Conservation (phyloP, 2,113 vertebrate species). For the Forbesichthys agassizii region DNA sequence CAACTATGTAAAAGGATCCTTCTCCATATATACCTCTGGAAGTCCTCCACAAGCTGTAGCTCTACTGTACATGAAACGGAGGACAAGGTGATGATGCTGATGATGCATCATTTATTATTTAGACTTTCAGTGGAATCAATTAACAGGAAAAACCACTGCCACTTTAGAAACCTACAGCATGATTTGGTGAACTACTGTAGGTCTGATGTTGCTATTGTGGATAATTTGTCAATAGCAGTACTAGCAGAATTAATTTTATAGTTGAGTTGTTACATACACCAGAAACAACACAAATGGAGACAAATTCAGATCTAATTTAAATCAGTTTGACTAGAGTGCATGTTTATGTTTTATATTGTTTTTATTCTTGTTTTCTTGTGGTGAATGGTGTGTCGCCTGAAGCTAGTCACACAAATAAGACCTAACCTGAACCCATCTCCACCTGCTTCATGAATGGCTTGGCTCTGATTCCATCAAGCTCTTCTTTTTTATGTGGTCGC, state of each 20-base stretch:
- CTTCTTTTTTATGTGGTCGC: constrained; percentile 57
- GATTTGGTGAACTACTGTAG: not conserved
- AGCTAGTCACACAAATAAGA: constrained; percentile 38
- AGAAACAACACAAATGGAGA: not conserved
- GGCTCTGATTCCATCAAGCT: constrained; percentile 38
- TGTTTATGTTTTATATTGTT: constrained; percentile 21
- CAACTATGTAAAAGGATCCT: not conserved
- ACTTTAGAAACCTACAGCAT: not conserved
- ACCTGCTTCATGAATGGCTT: constrained; percentile 57
- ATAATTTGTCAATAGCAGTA: not conserved
- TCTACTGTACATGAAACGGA: constrained; percentile 1
- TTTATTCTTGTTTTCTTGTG: constrained; percentile 5
- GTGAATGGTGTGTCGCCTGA: constrained; percentile 23
- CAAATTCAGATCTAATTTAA: constrained; percentile 27
- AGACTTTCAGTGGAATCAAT: constrained; percentile 8
- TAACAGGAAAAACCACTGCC: not conserved
- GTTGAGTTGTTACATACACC: not conserved
- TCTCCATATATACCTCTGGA: constrained; percentile 11
- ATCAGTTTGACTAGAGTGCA: constrained; percentile 6
- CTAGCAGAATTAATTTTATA: too few species aligned
- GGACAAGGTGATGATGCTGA: constrained; percentile 1
- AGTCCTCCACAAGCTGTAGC: not conserved
- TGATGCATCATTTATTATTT: constrained; percentile 17
- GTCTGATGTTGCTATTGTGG: not conserved
- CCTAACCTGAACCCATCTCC: constrained; percentile 31